Evolutionary conservation across 2,113 vertebrate species (phyloP).

Genomic region (Myotis brandtii): DNA sequence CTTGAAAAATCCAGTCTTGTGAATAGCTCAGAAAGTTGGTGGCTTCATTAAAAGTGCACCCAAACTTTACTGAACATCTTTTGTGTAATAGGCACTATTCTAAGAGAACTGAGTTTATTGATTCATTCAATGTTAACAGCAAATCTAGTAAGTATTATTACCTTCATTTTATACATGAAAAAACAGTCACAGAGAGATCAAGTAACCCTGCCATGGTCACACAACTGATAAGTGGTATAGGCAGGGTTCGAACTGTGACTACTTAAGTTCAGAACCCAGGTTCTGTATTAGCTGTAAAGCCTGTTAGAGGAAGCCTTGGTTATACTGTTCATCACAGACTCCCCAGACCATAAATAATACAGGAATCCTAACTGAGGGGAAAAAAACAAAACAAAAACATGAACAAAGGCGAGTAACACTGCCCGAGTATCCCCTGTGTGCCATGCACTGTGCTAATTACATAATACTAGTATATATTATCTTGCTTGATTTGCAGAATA

Average conservation of each 20-base stretch:
- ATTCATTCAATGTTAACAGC: not conserved
- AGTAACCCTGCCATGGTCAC: not conserved
- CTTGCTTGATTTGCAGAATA: not conserved
- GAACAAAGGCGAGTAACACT: not conserved
- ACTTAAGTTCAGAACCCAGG: not conserved
- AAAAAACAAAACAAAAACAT: not conserved
- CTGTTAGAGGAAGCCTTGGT: not conserved
- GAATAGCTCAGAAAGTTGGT: constrained; percentile 5
- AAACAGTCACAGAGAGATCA: not conserved
- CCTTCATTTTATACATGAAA: not conserved
- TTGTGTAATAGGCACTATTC: not conserved
- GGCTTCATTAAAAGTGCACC: not conserved
- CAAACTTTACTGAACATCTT: not conserved
- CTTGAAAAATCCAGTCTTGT: not conserved
- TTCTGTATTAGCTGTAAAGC: not conserved
- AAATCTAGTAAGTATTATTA: not conserved
- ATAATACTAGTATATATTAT: not conserved
- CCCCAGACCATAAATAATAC: not conserved
- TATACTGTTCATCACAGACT: not conserved
- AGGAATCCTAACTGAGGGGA: not conserved
- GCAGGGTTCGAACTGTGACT: not conserved
- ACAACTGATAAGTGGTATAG: not conserved
- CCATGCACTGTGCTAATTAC: not conserved
- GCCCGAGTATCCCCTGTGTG: not conserved
- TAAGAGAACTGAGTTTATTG: constrained; percentile 2